phyloP scores from a whole-genome alignment of 2,888 invertebrate genomes.

The Fragum sueziense region DNA sequence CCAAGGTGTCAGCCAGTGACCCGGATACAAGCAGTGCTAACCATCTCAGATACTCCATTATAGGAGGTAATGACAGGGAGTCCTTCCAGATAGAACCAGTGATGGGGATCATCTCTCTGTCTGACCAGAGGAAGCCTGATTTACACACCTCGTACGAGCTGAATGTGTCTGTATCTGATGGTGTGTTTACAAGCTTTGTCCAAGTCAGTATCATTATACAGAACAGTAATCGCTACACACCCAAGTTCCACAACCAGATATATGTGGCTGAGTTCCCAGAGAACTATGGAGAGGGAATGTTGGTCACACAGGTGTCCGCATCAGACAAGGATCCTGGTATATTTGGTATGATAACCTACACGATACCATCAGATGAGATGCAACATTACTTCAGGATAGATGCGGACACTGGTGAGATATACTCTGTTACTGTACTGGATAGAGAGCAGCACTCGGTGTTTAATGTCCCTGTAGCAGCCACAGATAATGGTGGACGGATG shows the following conservation, averaged over 20 bases:
- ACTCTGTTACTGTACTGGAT: constrained; percentile 88
- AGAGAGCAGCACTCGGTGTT: constrained; percentile 86
- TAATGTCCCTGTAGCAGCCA: constrained; percentile 79
- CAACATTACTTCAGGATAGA: constrained; percentile 82
- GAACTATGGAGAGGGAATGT: constrained; percentile 89
- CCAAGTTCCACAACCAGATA: constrained; percentile 89
- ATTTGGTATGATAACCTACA: constrained; percentile 86
- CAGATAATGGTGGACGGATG: constrained; percentile 81
- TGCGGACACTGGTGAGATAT: constrained; percentile 81
- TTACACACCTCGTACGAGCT: constrained; percentile 87
- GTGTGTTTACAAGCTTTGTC: constrained; percentile 95
- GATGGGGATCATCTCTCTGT: constrained; percentile 87
- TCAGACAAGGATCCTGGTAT: constrained; percentile 90
- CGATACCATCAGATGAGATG: constrained; percentile 80
- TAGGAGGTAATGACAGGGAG: constrained; percentile 88
- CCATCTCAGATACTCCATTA: constrained; percentile 90
- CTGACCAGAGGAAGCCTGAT: constrained; percentile 89
- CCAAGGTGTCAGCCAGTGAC: constrained; percentile 94
- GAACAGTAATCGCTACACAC: constrained; percentile 88
- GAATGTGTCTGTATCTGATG: constrained; percentile 97
- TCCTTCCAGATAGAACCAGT: constrained; percentile 78
- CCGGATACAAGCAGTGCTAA: constrained; percentile 91
- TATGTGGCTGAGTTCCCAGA: constrained; percentile 91
- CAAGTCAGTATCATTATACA: constrained; percentile 78
- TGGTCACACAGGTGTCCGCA: constrained; percentile 91